Evolutionary conservation across 2,113 vertebrate species (phyloP).

Genomic region (Catharus fuscescens): DNA sequence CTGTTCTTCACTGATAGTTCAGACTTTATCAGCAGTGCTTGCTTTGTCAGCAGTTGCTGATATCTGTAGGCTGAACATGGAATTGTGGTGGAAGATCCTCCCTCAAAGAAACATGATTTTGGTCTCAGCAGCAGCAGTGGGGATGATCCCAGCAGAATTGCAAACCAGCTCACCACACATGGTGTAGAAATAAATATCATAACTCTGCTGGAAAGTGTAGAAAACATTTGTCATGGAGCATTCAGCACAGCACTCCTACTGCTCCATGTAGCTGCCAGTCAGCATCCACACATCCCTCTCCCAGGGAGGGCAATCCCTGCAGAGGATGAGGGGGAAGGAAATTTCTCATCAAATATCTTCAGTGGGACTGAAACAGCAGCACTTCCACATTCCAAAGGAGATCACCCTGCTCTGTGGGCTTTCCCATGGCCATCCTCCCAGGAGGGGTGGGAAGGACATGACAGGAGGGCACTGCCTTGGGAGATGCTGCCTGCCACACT

Average conservation of each 20-base stretch:
- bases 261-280: neutral
- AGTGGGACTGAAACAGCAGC: neutral
- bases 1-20: neutral
- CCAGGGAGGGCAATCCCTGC: neutral
- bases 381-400: rapidly evolving
- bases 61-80: neutral
- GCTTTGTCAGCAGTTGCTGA: neutral
- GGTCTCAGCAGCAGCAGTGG: neutral
- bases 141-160: neutral
- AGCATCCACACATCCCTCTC: neutral
- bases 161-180: neutral
- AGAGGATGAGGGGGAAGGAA: neutral
- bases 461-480: neutral
- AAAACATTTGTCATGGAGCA: neutral
- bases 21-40: neutral
- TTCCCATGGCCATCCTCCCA: neutral
- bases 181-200: neutral
- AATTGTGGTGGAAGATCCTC: neutral
- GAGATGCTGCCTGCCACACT: rapidly evolving
- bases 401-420: neutral
- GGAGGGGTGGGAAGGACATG: neutral
- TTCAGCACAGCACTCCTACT: neutral
- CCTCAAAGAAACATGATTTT: neutral
- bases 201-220: neutral
- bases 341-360: neutral